Percentiles rank a stretch among this genome's conserved stretches.
phyloP scores from a whole-genome alignment of 1,140 invertebrate species.

The Subanguina moxae region DNA sequence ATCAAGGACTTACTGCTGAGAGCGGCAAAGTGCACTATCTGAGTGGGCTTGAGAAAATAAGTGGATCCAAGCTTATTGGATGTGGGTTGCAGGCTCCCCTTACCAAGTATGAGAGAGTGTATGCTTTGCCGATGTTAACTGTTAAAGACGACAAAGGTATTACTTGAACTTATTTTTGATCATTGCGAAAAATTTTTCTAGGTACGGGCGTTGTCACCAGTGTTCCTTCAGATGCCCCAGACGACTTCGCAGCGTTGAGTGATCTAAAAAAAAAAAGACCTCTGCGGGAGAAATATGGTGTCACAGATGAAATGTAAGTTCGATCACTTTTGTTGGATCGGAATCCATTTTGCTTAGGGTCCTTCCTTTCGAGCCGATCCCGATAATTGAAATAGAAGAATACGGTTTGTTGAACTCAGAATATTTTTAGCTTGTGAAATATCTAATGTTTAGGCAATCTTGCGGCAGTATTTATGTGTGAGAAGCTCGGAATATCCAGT shows the following conservation, averaged over 20 bases:
- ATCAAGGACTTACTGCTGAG: conserved; percentile 80
- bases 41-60: conserved; percentile 63
- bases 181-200: too few species aligned
- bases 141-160: conserved; percentile 87
- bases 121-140: conserved; percentile 92
- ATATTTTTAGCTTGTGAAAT: neutral
- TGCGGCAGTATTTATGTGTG: conserved; percentile 76
- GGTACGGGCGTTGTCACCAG: conserved; percentile 93
- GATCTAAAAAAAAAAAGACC: conserved; percentile 91
- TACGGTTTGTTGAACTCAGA: conserved; percentile 60
- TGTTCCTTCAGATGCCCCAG: conserved; percentile 95
- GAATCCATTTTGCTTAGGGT: conserved; percentile 63
- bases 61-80: conserved; percentile 69
- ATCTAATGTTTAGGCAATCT: conserved; percentile 65
- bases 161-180: conserved; percentile 28
- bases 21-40: conserved; percentile 74
- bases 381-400: conserved; percentile 86
- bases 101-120: conserved; percentile 76
- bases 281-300: conserved; percentile 84
- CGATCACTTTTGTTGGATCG: too few species aligned
- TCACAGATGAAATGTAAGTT: conserved; percentile 78
- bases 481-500: conserved; percentile 87
- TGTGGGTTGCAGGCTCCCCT: conserved; percentile 76
- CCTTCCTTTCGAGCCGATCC: conserved; percentile 75
- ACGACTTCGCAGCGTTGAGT: conserved; percentile 89